Percentiles rank a stretch among this genome's conserved stretches.
Evolutionary conservation across 2,113 vertebrate species (phyloP).

Genomic region (Tetrax tetrax): DNA sequence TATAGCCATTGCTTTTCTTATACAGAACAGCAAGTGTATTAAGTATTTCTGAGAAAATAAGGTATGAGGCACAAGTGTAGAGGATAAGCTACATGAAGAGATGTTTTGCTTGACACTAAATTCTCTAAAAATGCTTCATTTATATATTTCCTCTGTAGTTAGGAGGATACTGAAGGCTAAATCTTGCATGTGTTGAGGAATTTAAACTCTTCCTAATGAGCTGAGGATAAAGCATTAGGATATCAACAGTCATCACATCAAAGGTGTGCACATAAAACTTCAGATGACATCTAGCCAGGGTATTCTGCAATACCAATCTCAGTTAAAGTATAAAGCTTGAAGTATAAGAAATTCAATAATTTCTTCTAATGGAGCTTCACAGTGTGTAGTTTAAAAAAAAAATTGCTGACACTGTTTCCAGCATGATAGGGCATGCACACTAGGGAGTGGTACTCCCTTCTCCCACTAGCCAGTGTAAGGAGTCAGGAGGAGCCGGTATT

Average conservation of each 20-base stretch:
- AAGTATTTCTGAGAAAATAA: neutral
- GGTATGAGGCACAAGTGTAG: fast-evolving
- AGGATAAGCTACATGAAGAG: neutral
- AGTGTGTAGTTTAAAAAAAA: neutral
- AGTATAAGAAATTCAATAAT: neutral
- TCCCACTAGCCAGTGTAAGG: neutral
- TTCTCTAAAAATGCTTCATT: neutral
- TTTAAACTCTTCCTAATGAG: neutral
- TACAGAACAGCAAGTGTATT: neutral
- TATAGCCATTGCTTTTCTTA: neutral
- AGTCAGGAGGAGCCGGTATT: neutral
- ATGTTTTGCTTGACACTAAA: neutral
- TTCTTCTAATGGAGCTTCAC: neutral
- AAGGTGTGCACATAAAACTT: neutral
- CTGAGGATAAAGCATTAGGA: neutral
- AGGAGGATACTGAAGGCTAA: neutral
- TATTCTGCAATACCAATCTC: neutral
- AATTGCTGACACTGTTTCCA: neutral
- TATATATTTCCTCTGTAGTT: neutral
- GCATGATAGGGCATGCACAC: neutral
- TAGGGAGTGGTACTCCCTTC: neutral
- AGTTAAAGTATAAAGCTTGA: neutral
- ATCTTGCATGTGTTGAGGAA: neutral
- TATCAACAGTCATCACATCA: neutral
- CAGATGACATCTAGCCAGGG: neutral